Evolutionary conservation across 2,888 invertebrate genomes (phyloP).

Genomic region (Yponomeuta evonymella): DNA sequence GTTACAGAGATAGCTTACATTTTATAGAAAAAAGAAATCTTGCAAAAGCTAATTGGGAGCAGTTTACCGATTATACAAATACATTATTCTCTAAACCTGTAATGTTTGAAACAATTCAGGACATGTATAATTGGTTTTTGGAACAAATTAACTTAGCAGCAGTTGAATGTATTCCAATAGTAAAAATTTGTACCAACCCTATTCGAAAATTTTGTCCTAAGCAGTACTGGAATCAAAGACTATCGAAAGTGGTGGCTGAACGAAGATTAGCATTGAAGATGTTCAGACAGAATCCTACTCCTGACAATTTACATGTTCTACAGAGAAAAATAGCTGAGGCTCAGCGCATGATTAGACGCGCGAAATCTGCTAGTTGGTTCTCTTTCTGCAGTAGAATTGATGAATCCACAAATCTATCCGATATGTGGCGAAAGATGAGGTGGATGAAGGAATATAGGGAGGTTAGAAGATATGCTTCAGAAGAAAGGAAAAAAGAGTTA

Average conservation of each 20-base stretch:
- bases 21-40: too few relatives aligned
- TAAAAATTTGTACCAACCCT: too few relatives aligned
- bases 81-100: too few relatives aligned
- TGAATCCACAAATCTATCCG: not conserved
- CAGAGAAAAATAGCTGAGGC: not conserved
- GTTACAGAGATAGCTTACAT: too few relatives aligned
- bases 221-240: too few relatives aligned
- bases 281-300: conserved; percentile 10
- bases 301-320: not conserved
- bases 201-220: too few relatives aligned
- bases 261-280: conserved; percentile 1
- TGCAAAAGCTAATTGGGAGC: too few relatives aligned
- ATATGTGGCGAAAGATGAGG: conserved; percentile 13
- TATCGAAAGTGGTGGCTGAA: conserved; percentile 5
- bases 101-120: too few relatives aligned
- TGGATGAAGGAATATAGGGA: conserved; percentile 14
- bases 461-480: not conserved
- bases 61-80: too few relatives aligned
- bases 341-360: conserved; percentile 1
- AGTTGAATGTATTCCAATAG: too few relatives aligned
- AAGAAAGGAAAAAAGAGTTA: not conserved
- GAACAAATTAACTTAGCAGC: too few relatives aligned
- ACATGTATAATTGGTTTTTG: too few relatives aligned
- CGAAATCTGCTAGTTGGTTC: not conserved
- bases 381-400: conserved; percentile 1